phyloP scores from a whole-genome alignment of 37 sponge, comb jelly and placozoan genomes.

The Aphrocallistes beatrix region DNA sequence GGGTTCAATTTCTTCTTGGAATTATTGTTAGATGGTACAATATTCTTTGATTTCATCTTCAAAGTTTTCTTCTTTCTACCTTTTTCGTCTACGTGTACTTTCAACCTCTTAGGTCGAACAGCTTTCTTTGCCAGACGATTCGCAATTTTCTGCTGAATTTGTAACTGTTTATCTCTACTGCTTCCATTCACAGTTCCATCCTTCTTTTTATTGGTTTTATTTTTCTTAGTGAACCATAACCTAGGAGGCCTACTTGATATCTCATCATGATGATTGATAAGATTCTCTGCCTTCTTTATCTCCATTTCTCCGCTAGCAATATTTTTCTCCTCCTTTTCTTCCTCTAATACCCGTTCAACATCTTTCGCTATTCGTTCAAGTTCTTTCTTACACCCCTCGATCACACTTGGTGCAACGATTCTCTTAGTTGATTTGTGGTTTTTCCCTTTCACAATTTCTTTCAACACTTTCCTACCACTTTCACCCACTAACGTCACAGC shows the following conservation, averaged over 20 bases:
- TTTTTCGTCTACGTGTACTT: neutral
- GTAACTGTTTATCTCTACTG: slow-evolving; percentile 12
- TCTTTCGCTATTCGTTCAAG: slow-evolving; percentile 43
- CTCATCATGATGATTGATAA: slow-evolving; percentile 81
- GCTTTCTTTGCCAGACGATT: slow-evolving; percentile 35
- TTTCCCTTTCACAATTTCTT: slow-evolving; percentile 77
- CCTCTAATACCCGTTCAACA: slow-evolving; percentile 64
- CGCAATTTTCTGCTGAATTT: neutral
- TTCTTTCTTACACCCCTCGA: slow-evolving; percentile 53
- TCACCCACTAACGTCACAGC: slow-evolving; percentile 93
- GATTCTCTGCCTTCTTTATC: slow-evolving; percentile 81
- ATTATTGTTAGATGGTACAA: no score
- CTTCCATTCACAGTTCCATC: slow-evolving; percentile 22
- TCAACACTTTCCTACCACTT: slow-evolving; percentile 76
- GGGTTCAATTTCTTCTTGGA: no score
- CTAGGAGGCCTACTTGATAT: slow-evolving; percentile 84
- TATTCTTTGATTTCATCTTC: no score
- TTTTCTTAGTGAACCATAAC: slow-evolving; percentile 48
- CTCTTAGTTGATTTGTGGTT: slow-evolving; percentile 75
- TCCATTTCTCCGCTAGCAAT: slow-evolving; percentile 73
- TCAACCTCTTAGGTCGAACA: slow-evolving; percentile 32
- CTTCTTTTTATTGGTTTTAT: neutral
- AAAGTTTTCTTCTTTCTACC: neutral
- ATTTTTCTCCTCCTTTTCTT: slow-evolving; percentile 87
- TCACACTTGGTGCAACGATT: slow-evolving; percentile 67